Evolutionary conservation across 2,797 vertebrate genomes (phyloP), one percentile per base, ranked within the genome.

Genomic region (Muscicapa striata): DNA sequence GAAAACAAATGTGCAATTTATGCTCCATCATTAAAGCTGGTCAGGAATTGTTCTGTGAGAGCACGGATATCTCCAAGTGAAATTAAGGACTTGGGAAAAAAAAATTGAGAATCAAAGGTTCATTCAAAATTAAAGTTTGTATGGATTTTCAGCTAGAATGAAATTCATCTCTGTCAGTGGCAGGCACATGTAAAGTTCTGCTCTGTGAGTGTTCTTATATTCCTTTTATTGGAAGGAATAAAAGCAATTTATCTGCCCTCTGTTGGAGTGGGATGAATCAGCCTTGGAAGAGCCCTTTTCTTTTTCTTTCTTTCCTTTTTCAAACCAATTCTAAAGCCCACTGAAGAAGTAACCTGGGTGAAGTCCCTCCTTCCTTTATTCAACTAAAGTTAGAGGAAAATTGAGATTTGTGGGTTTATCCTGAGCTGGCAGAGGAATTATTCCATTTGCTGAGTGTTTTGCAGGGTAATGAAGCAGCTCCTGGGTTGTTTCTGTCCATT

Each of bases 241-340:
- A 93, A 93, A 88, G 73, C 43, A 55, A 81, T 93, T 90, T 95
- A 63, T 95, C 91, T 80, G 87, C 48, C 83, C 86, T 67, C 43
- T 32, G 30, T 38, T 64, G 29, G 34, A 79, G 68, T 26, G 73
- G 83, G 86, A 88, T 88, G 83, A 88, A 70, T 92, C 66, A 57
- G 45, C 68, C 86, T 55, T 43, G 51, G 45, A 90, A 87, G 55
- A 55, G 68, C 43, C n/a, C 43, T 3, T 84, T 84, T 40, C 45
- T 26, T 52, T 64, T 63, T 22, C 45, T 81, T 62, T 62, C 16
- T 45, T 57, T 43, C 26, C 15, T 75, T 36, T 57, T 23, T 19
- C 9, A 22, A 64, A 26, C 26, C 30, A 43, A 4, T 63, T 72
- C 23, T 64, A 16, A 11, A 82, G 29, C 18, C 34, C 68, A 29